A percentile compares a stretch with the other conserved stretches of the same genome.
phyloP scores from a whole-genome alignment of 2,888 invertebrate genomes.

The Pyrrhosoma nymphula region DNA sequence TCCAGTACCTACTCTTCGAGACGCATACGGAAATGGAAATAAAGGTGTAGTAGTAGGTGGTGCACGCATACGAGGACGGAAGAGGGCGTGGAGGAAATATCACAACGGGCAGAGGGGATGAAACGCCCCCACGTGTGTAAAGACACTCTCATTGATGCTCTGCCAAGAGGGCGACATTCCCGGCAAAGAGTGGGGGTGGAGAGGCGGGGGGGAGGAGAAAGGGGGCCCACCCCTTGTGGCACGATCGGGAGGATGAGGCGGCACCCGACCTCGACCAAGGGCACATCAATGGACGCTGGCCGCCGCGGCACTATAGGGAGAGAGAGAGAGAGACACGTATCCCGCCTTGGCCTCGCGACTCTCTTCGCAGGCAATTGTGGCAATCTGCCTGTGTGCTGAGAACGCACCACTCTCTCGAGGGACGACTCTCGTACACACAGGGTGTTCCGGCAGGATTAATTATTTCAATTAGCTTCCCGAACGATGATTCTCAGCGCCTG shows the following conservation, averaged over 20 bases:
- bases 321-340: no score
- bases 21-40: no score
- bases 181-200: not conserved
- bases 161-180: not conserved
- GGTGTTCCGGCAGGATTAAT: no score
- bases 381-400: slow-evolving; percentile 36
- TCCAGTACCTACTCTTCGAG: no score
- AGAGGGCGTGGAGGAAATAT: no score
- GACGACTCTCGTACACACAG: no score
- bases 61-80: no score
- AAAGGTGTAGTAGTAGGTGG: no score
- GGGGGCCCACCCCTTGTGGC: not conserved
- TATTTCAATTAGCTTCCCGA: not conserved
- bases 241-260: not conserved
- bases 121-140: not conserved
- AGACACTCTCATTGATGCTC: not conserved
- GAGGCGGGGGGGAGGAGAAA: not conserved
- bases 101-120: no score
- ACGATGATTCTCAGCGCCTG: no score
- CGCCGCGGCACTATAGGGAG: not conserved
- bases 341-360: not conserved
- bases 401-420: not conserved
- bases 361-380: slow-evolving; percentile 32
- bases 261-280: slow-evolving; percentile 58
- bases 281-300: slow-evolving; percentile 57